phyloP scores from a whole-genome alignment of 2,797 vertebrate species.

The Heteromormyrus szaboi region DNA sequence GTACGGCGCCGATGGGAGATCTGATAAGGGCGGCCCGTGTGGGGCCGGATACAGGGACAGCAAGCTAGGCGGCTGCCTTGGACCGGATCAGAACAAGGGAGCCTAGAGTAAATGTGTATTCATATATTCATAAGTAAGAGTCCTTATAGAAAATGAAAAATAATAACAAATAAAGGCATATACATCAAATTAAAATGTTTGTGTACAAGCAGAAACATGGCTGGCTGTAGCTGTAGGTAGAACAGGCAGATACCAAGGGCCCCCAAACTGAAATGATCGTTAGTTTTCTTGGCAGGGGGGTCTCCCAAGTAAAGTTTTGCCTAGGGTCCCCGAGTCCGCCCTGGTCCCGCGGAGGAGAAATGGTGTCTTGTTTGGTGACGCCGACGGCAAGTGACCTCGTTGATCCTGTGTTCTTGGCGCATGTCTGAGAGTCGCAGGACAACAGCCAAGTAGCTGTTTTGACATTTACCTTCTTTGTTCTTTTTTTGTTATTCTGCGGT shows the following conservation, averaged over 20 bases:
- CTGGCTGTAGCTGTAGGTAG: too few species aligned
- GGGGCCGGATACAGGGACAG: not conserved
- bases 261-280: not conserved
- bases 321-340: not conserved
- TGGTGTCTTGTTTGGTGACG: not conserved
- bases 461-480: not conserved
- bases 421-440: not conserved
- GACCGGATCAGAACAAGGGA: not conserved
- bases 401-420: too few species aligned
- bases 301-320: not conserved
- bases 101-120: not conserved
- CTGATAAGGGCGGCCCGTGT: not conserved
- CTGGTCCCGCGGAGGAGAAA: not conserved
- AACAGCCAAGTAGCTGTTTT: not conserved
- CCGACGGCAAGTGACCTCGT: not conserved
- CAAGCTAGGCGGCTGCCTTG: not conserved
- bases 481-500: not conserved
- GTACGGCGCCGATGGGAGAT: not conserved
- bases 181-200: not conserved
- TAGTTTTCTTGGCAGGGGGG: not conserved
- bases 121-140: not conserved
- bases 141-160: not conserved
- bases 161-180: not conserved
- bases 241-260: not conserved
- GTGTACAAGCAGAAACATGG: not conserved